Conservation (phyloP, 1,140 invertebrate genomes). For the Drosophila oshimai region DNA sequence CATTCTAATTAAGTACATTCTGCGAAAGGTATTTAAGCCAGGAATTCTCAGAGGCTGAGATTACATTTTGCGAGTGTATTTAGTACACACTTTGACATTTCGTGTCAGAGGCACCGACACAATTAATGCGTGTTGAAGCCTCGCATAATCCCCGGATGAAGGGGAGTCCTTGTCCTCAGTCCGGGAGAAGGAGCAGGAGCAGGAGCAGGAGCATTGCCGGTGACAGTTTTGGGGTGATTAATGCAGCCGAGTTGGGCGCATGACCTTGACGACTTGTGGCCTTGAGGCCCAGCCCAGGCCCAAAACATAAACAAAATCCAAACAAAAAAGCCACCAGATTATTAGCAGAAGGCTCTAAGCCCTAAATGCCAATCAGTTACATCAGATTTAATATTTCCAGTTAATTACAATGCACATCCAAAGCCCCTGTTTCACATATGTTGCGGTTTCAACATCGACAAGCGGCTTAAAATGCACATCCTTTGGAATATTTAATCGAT, state of each 20-base stretch:
- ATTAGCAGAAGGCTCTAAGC: no score
- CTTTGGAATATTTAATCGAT: background rate
- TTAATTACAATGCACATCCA: slow-evolving; percentile 6
- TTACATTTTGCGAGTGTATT: background rate
- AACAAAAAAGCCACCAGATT: no score
- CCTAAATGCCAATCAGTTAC: background rate
- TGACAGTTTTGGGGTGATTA: background rate
- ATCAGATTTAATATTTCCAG: background rate
- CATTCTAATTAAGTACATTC: no score
- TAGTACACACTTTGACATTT: background rate
- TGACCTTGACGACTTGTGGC: background rate
- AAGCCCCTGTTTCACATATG: background rate
- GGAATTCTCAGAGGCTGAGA: no score
- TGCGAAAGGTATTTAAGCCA: no score
- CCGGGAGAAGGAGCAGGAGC: background rate
- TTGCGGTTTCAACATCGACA: background rate
- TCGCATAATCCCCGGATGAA: background rate
- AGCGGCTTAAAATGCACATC: background rate
- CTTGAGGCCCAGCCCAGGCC: background rate
- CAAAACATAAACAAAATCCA: no score
- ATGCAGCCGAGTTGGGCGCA: background rate
- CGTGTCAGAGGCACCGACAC: background rate
- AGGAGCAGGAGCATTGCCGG: no score
- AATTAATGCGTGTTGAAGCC: background rate
- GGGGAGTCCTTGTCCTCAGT: background rate